phyloP scores from a whole-genome alignment of 2,888 invertebrate genomes.

The Caenorhabditis afra region DNA sequence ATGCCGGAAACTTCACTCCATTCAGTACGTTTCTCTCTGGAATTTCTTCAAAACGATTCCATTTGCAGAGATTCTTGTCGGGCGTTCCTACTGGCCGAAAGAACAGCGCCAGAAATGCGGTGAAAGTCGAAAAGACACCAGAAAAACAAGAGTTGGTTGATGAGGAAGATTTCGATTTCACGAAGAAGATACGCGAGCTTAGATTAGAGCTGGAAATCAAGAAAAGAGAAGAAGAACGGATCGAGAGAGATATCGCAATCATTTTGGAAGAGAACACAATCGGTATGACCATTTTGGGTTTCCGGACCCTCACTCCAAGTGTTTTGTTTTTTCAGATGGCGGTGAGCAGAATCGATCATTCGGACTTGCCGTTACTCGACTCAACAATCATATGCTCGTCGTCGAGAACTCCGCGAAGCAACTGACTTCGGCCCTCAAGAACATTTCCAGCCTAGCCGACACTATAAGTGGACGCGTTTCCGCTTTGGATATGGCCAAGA shows the following conservation, averaged over 20 bases:
- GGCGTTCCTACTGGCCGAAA: constrained; percentile 54
- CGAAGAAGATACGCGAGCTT: constrained; percentile 67
- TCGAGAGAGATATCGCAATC: constrained; percentile 71
- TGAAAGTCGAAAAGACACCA: not conserved
- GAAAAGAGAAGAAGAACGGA: constrained; percentile 69
- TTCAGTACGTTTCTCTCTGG: constrained; percentile 17
- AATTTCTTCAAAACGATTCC: not conserved
- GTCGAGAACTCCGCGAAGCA: constrained; percentile 88
- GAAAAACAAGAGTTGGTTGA: constrained; percentile 11
- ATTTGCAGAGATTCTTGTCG: constrained; percentile 31
- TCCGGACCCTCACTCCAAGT: too few species aligned
- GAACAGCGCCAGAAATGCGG: constrained; percentile 15
- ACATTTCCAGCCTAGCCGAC: constrained; percentile 75
- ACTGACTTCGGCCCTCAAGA: constrained; percentile 88
- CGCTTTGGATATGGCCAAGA: constrained; percentile 92
- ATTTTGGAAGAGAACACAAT: constrained; percentile 62
- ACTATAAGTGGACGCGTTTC: constrained; percentile 87
- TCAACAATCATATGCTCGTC: constrained; percentile 72
- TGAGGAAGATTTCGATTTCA: constrained; percentile 39
- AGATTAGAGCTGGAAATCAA: constrained; percentile 67
- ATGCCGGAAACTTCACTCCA: constrained; percentile 28
- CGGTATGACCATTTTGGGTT: too few species aligned
- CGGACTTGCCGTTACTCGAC: constrained; percentile 74
- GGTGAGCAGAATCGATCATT: constrained; percentile 72
- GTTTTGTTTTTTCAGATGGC: constrained; percentile 67